These are phyloP conservation scores for Mus pahari DNA, from an alignment of 2,113 vertebrate species.

Conservation along the genomic window DNA sequence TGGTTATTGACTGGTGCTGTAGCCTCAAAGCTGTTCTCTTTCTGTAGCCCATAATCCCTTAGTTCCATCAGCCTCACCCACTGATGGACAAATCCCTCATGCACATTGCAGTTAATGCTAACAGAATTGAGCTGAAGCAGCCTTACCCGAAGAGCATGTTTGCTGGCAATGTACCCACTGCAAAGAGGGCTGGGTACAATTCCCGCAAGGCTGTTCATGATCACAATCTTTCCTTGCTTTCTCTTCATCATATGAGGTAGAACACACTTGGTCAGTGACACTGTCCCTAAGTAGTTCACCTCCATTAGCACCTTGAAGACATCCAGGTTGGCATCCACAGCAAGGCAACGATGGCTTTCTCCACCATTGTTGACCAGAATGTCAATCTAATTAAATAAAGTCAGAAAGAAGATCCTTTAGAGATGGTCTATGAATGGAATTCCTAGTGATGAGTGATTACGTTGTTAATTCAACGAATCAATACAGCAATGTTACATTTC, in stretches of 20 bases:
- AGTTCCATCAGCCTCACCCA: background rate
- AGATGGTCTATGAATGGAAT: background rate
- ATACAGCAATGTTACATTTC: background rate
- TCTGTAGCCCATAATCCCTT: background rate
- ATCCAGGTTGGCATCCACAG: constrained; percentile 90
- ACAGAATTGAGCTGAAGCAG: background rate
- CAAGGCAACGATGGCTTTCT: constrained; percentile 92
- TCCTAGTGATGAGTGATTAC: background rate
- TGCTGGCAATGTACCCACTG: constrained; percentile 94
- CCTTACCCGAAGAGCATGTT: constrained; percentile 87
- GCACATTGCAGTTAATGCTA: background rate
- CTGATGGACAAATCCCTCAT: background rate
- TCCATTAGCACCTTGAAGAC: constrained; percentile 93
- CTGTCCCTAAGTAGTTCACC: constrained; percentile 94
- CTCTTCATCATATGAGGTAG: constrained; percentile 93
- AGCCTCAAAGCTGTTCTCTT: background rate
- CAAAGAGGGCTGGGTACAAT: constrained; percentile 89
- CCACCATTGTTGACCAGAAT: constrained; percentile 96
- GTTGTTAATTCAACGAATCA: background rate
- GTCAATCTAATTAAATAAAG: constrained; percentile 88
- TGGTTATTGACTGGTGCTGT: background rate
- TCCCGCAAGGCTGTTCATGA: constrained; percentile 92
- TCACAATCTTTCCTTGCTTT: constrained; percentile 91
- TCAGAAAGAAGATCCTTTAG: background rate
- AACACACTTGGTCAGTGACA: constrained; percentile 94